Conservation (phyloP, 2,797 vertebrate species). For the Novumbra hubbsi region DNA sequence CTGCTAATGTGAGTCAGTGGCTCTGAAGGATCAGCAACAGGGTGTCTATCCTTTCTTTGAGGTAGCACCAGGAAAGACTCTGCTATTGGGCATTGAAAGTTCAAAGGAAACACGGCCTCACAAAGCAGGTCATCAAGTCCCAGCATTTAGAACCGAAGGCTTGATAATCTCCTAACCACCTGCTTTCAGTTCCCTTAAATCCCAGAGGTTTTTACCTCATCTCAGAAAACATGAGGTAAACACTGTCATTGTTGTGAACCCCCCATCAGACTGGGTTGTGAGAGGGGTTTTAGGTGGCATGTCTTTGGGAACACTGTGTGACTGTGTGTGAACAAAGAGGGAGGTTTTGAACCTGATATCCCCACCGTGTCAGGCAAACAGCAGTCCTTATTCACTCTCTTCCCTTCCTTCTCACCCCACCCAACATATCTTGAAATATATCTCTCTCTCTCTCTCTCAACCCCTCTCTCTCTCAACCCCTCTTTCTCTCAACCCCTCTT, state of each 20-base stretch:
- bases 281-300: constrained; percentile 63
- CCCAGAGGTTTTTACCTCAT: constrained; percentile 50
- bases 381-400: constrained; percentile 44
- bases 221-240: constrained; percentile 45
- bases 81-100: constrained; percentile 18
- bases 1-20: constrained; percentile 1
- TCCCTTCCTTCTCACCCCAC: constrained; percentile 38
- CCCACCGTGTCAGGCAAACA: constrained; percentile 60
- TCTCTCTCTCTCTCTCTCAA: too few relatives aligned
- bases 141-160: constrained; percentile 21
- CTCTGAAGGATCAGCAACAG: constrained; percentile 6
- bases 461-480: too few relatives aligned
- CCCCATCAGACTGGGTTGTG: constrained; percentile 52
- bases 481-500: not conserved
- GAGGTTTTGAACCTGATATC: constrained; percentile 67
- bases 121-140: not conserved
- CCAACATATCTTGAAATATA: not conserved
- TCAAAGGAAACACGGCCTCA: constrained; percentile 11
- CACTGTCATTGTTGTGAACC: constrained; percentile 49
- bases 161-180: constrained; percentile 55
- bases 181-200: constrained; percentile 55
- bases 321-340: constrained; percentile 61
- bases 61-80: constrained; percentile 13
- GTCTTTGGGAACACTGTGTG: constrained; percentile 52
- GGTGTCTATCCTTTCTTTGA: not conserved